A percentile compares a stretch with the other conserved stretches of the same genome.
phyloP scores from a whole-genome alignment of 2,113 vertebrate genomes.

The Nibea coibor region DNA sequence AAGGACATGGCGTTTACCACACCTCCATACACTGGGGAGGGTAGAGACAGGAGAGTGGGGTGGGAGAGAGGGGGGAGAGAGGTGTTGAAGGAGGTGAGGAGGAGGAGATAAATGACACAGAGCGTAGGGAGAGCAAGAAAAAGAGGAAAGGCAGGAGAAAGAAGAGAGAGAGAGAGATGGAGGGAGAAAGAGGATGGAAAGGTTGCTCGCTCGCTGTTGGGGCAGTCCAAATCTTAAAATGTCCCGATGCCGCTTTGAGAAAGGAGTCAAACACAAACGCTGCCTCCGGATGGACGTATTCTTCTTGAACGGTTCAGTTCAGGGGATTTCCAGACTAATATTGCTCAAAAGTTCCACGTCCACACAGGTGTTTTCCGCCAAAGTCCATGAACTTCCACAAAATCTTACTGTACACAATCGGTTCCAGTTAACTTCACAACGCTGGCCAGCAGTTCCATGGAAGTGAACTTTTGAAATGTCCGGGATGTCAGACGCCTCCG shows the following conservation, averaged over 20 bases:
- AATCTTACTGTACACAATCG: neutral
- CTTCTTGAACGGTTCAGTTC: slow-evolving; percentile 5
- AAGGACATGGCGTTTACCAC: slow-evolving; percentile 88
- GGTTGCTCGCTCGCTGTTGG: neutral
- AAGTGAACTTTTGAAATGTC: slow-evolving; percentile 10
- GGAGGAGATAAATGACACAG: slow-evolving; percentile 4
- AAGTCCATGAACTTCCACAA: slow-evolving; percentile 1
- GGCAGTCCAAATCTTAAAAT: slow-evolving; percentile 9
- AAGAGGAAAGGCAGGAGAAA: neutral
- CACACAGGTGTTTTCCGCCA: neutral
- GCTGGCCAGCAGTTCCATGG: slow-evolving; percentile 6
- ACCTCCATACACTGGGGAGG: slow-evolving; percentile 57
- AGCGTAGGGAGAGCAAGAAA: neutral
- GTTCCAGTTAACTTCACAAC: neutral
- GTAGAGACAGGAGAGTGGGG: slow-evolving; percentile 28
- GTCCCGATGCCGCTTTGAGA: slow-evolving; percentile 12
- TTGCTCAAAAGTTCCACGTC: slow-evolving; percentile 14
- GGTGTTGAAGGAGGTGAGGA: neutral
- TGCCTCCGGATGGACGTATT: neutral
- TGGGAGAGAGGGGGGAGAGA: neutral
- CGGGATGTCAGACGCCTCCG: neutral
- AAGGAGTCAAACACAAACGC: slow-evolving; percentile 2
- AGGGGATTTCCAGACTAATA: slow-evolving; percentile 4
- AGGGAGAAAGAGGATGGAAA: slow-evolving; percentile 26
- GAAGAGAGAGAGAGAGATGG: neutral